Evolutionary conservation across 2,888 invertebrate species (phyloP).

Genomic region (Chironomus riparius): DNA sequence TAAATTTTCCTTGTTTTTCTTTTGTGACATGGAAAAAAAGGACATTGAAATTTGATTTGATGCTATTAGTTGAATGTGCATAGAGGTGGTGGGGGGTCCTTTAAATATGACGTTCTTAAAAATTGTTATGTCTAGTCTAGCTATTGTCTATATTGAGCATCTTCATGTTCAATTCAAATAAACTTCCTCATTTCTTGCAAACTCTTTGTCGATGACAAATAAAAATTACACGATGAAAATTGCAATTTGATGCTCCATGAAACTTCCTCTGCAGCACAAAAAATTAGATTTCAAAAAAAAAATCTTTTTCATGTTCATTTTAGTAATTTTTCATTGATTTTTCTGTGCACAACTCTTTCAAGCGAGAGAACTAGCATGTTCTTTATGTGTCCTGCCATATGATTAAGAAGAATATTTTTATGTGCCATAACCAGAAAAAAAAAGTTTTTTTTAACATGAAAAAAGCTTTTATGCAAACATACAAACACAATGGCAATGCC

Average conservation of each 20-base stretch:
- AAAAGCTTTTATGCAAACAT: background rate
- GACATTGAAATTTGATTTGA: too few species aligned
- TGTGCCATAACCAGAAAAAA: background rate
- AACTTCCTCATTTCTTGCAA: background rate
- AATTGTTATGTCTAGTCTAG: too few species aligned
- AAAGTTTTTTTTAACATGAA: background rate
- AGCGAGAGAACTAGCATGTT: background rate
- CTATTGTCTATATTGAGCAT: too few species aligned
- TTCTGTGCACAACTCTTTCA: background rate
- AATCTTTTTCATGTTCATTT: background rate
- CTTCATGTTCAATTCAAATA: too few species aligned
- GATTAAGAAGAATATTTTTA: background rate
- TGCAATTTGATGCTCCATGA: background rate
- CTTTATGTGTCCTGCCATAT: background rate
- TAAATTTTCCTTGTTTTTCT: too few species aligned
- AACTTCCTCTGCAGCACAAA: background rate
- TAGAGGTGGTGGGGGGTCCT: too few species aligned
- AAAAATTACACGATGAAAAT: background rate
- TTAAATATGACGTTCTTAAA: too few species aligned
- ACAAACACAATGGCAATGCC: too few species aligned
- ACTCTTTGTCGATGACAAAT: background rate
- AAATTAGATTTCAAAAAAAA: background rate
- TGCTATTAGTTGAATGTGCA: too few species aligned
- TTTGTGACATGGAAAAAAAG: too few species aligned
- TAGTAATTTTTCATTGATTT: constrained; percentile 8